Evolutionary conservation across 2,888 invertebrate genomes (phyloP), one percentile per base, ranked within the genome.

Genomic region (Hipparchia semele): DNA sequence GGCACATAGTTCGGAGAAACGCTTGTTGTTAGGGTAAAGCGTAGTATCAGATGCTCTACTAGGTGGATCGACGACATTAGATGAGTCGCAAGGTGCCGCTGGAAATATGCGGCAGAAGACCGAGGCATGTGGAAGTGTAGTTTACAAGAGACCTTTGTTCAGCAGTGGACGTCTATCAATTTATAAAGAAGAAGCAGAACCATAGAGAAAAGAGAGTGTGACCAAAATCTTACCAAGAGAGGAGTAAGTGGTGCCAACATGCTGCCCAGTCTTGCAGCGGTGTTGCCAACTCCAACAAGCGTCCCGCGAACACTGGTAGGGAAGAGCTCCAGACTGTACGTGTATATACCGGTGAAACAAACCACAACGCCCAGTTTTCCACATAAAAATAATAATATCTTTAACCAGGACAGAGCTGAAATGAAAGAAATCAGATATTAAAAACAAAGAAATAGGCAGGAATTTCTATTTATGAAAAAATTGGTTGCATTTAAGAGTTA

Each of bases 221-320:
- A 58, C 6, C 2, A 33, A 60, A 56, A 68, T 70, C 82, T 85
- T 83, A 91, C 91, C 86, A 91, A 75, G 73, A 91, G 77, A 2
- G 90, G 88, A 6, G 91, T 91, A 0, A 91, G 80, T 2, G 91
- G 91, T 3, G 91, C 88, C 74, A 91, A 75, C 88, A 90, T 88
- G 70, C 90, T 84, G 23, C 91, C 91, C 33, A 89, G n/a, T 67
- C 91, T 86, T 1, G 90, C 90, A 1, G 86, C 84, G 2, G 88
- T 89, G 70, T 87, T 89, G 5, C 91, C 87, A 78, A 82, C 85
- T 10, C 91, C 91, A 13, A 91, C 80, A 12, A 91, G 79, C 0
- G 90, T 87, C 6, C 90, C 91, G 79, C 91, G 82, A 1, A 89
- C 89, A 60, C 90, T 91, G 0, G 91, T 91, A 0, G 91, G 91